Conservation (phyloP, 2,888 invertebrate genomes). For the Nephrotoma guestfalica region DNA sequence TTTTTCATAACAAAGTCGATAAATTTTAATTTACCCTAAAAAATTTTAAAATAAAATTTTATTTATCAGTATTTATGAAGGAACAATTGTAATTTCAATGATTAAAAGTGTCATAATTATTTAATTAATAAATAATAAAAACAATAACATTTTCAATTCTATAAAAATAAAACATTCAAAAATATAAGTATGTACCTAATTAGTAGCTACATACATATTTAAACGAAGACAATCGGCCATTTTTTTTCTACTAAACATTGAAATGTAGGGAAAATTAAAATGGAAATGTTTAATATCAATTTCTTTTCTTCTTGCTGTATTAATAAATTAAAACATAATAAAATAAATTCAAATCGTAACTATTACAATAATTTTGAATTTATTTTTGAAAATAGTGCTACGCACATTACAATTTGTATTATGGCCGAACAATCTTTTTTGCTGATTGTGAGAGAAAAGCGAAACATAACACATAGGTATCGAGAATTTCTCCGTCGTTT, state of each 20-base stretch:
- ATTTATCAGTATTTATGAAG: background rate
- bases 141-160: background rate
- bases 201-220: background rate
- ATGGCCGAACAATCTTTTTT: background rate
- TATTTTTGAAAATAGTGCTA: background rate
- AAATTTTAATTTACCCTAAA: background rate
- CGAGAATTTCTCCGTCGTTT: background rate
- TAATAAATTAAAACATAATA: background rate
- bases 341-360: background rate
- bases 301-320: background rate
- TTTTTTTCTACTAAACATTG: background rate
- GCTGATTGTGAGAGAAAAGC: background rate
- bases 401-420: background rate
- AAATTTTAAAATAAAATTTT: background rate
- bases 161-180: background rate
- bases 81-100: background rate
- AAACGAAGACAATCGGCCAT: background rate
- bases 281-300: background rate
- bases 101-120: background rate
- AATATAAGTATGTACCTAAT: background rate
- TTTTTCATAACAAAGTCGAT: background rate
- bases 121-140: background rate
- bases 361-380: background rate
- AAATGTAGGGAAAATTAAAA: background rate
- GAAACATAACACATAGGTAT: background rate